phyloP scores from a whole-genome alignment of 2,888 invertebrate genomes.

The Nemapogon koenigi region DNA sequence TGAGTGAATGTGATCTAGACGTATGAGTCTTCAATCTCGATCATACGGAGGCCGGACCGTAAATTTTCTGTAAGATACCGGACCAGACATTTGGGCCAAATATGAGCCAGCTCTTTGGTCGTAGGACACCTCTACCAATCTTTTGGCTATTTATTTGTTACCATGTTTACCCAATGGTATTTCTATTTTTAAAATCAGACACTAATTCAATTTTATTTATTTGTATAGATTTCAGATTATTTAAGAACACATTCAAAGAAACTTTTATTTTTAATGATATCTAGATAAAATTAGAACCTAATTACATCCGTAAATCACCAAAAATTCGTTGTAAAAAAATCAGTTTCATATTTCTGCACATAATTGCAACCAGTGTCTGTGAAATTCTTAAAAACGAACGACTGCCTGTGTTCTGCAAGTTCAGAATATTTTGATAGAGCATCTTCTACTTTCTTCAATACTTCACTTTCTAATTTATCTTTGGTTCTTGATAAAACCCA shows the following conservation, averaged over 20 bases:
- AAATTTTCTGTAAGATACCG: too few relatives aligned
- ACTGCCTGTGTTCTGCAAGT: slow-evolving; percentile 34
- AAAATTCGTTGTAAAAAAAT: slow-evolving; percentile 45
- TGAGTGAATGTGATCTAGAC: too few relatives aligned
- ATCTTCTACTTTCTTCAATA: slow-evolving; percentile 36
- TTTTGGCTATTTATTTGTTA: too few relatives aligned
- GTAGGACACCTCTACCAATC: too few relatives aligned
- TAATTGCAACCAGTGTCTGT: slow-evolving; percentile 33
- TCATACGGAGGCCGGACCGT: too few relatives aligned
- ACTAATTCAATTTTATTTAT: background rate
- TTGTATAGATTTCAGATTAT: background rate
- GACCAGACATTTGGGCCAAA: too few relatives aligned
- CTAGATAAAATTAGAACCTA: background rate
- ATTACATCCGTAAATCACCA: slow-evolving; percentile 26
- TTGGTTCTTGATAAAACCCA: slow-evolving; percentile 45
- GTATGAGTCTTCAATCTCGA: too few relatives aligned
- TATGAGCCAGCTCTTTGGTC: too few relatives aligned
- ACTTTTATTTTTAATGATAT: slow-evolving; percentile 2
- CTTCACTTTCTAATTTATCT: slow-evolving; percentile 34
- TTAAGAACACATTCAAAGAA: background rate
- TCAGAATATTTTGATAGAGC: slow-evolving; percentile 41
- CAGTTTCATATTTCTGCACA: slow-evolving; percentile 31
- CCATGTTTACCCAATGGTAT: too few relatives aligned
- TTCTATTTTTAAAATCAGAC: background rate
- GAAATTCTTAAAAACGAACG: slow-evolving; percentile 46